Percentiles rank a stretch among this genome's conserved stretches.
These are phyloP conservation scores for Argynnis bischoffii DNA, from an alignment of 2,888 invertebrate genomes.

Conservation along the genomic window DNA sequence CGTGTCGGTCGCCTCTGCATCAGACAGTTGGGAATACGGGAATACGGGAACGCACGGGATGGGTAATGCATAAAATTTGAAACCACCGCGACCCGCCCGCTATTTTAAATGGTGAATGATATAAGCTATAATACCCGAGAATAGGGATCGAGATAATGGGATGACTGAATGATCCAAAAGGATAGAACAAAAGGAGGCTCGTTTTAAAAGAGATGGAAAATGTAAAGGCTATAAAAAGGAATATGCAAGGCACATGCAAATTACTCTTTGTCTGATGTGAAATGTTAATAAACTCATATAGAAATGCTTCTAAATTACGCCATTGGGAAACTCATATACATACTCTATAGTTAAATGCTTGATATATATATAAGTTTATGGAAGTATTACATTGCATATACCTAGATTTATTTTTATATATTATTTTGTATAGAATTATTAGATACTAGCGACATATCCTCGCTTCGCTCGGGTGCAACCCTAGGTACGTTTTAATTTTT, in stretches of 20 bases:
- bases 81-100: conserved; percentile 42
- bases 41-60: conserved; percentile 34
- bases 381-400: no score
- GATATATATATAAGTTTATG: neutral
- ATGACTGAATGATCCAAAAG: conserved; percentile 35
- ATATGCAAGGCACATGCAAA: conserved; percentile 33
- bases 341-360: neutral
- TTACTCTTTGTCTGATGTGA: conserved; percentile 26
- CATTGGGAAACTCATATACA: conserved; percentile 2
- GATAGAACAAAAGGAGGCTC: conserved; percentile 28
- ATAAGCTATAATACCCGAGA: conserved; percentile 40
- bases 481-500: no score
- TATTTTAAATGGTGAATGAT: conserved; percentile 43
- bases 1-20: conserved; percentile 41
- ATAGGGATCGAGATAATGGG: conserved; percentile 39
- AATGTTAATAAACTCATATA: conserved; percentile 15
- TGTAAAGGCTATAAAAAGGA: conserved; percentile 27
- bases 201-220: conserved; percentile 34
- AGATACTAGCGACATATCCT: no score
- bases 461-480: no score
- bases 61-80: conserved; percentile 52
- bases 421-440: no score
- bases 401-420: no score
- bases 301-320: conserved; percentile 21
- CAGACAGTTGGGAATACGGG: conserved; percentile 38